Percentiles rank a stretch among this genome's conserved stretches.
Evolutionary conservation across 2,797 vertebrate genomes (phyloP).

Genomic region (Diplodus sargus): DNA sequence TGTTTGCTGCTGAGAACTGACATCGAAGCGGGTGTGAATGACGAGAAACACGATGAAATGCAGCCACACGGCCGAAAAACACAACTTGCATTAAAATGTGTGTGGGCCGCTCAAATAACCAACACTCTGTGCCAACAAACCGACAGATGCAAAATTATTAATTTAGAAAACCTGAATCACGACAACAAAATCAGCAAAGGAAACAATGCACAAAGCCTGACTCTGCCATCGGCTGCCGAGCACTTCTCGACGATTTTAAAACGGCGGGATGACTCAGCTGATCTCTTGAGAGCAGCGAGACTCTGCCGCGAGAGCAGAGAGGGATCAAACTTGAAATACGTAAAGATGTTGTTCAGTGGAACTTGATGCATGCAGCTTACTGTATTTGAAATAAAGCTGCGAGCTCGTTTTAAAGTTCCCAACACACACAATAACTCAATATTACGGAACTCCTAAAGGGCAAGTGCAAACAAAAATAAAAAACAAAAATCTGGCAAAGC

Average conservation of each 20-base stretch:
- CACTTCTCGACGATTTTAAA: conserved; percentile 31
- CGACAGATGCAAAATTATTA: background rate
- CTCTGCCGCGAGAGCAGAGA: conserved; percentile 10
- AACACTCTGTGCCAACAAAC: background rate
- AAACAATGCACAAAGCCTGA: conserved; percentile 16
- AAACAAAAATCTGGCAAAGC: too few relatives aligned
- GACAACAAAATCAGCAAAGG: background rate
- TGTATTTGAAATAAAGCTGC: background rate
- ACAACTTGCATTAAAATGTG: background rate
- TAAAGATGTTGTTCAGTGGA: background rate
- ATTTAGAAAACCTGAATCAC: background rate
- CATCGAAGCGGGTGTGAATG: background rate
- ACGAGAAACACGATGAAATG: background rate
- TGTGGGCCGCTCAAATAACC: background rate
- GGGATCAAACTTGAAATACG: conserved; percentile 6
- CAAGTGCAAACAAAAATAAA: too few relatives aligned
- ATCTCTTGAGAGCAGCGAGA: conserved; percentile 5
- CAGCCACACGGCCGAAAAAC: background rate
- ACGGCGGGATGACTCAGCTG: conserved; percentile 18
- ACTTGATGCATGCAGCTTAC: background rate
- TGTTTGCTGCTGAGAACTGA: conserved; percentile 1
- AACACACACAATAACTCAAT: background rate
- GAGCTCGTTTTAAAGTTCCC: background rate
- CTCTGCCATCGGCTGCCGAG: conserved; percentile 28
- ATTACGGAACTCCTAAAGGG: too few relatives aligned